Conservation (phyloP, 2,797 vertebrate genomes). For the Taenioides sp. region DNA sequence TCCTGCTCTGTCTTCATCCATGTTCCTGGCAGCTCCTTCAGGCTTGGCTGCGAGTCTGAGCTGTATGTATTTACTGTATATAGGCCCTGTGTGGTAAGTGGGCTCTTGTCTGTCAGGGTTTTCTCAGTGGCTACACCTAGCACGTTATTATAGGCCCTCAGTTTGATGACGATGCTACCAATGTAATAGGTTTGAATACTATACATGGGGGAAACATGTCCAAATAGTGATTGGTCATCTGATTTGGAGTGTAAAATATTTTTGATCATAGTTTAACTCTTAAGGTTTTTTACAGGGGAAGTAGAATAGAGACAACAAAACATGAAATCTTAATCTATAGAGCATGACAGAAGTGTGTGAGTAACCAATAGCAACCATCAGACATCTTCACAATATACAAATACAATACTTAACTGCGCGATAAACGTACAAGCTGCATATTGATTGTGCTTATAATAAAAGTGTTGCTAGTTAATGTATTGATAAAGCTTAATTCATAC, state of each 20-base stretch:
- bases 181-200: constrained; percentile 24
- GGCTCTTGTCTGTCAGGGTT: constrained; percentile 24
- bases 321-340: too few relatives aligned
- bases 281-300: too few relatives aligned
- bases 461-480: background rate
- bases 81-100: constrained; percentile 7
- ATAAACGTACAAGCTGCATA: background rate
- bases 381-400: too few relatives aligned
- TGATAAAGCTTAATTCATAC: background rate
- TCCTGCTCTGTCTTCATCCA: constrained; percentile 1
- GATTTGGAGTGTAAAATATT: too few relatives aligned
- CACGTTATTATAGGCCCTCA: background rate
- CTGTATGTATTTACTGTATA: background rate
- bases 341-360: too few relatives aligned
- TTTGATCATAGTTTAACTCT: too few relatives aligned
- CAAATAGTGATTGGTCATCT: background rate
- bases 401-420: too few relatives aligned
- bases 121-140: constrained; percentile 18
- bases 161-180: background rate
- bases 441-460: background rate
- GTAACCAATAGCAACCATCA: too few relatives aligned
- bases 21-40: constrained; percentile 28
- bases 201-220: background rate
- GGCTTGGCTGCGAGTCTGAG: constrained; percentile 13
- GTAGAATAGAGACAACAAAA: too few relatives aligned